These are phyloP conservation scores for Drepana falcataria DNA, from an alignment of 2,888 invertebrate genomes.

Conservation along the genomic window DNA sequence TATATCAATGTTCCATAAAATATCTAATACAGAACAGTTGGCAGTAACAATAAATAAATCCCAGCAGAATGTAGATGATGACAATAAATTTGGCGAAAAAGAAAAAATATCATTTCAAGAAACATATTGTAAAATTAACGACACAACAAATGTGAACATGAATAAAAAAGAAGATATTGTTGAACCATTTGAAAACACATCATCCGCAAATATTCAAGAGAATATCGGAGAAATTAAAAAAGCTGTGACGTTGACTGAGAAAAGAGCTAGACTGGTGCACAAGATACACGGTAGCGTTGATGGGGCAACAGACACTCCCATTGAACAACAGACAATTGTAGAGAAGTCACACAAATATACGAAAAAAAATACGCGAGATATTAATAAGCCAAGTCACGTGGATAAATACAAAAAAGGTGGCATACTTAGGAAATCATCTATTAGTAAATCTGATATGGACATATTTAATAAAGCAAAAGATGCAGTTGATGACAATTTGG, in stretches of 20 bases:
- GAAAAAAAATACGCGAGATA: slow-evolving; percentile 24
- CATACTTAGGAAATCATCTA: slow-evolving; percentile 45
- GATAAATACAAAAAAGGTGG: slow-evolving; percentile 25
- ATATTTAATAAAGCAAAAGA: slow-evolving; percentile 57
- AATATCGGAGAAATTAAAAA: slow-evolving; percentile 12
- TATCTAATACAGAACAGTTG: slow-evolving; percentile 57
- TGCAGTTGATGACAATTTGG: slow-evolving; percentile 41
- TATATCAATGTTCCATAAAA: slow-evolving; percentile 65
- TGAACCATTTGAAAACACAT: not conserved
- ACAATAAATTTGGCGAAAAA: not conserved
- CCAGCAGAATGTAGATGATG: slow-evolving; percentile 12
- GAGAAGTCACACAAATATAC: slow-evolving; percentile 18
- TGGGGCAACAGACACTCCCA: slow-evolving; percentile 21
- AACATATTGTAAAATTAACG: no score
- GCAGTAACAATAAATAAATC: slow-evolving; percentile 45
- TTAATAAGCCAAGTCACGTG: slow-evolving; percentile 23
- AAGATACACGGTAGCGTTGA: slow-evolving; percentile 40
- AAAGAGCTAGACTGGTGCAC: slow-evolving; percentile 37
- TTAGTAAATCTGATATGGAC: slow-evolving; percentile 74
- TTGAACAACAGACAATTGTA: slow-evolving; percentile 5
- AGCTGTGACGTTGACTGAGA: slow-evolving; percentile 32
- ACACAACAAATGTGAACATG: no score
- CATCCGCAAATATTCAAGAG: slow-evolving; percentile 6
- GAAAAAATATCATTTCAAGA: not conserved
- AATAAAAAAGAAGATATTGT: not conserved